These are phyloP conservation scores for Apostichopus parvimensis DNA, from an alignment of 35 echinoderm and acorn worm genomes.

Conservation along the genomic window DNA sequence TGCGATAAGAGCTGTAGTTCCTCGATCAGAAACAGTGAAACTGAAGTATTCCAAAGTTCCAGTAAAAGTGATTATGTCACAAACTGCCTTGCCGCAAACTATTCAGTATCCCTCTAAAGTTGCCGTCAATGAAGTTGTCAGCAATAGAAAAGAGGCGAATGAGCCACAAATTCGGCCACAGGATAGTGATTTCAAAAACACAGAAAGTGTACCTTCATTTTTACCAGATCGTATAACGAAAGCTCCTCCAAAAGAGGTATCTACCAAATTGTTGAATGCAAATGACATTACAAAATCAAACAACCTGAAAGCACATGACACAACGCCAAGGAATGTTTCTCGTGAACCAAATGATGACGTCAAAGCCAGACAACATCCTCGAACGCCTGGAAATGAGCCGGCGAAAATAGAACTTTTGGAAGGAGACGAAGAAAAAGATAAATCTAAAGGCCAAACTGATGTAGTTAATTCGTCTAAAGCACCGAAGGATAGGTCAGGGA, in stretches of 20 bases:
- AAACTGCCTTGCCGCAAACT: conserved; percentile 5
- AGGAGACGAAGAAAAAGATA: not conserved
- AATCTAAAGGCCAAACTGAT: not conserved
- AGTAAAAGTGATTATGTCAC: conserved; percentile 23
- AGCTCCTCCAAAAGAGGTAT: too few species aligned
- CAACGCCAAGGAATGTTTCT: not conserved
- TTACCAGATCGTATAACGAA: too few species aligned
- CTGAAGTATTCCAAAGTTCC: conserved; percentile 40
- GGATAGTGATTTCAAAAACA: not conserved
- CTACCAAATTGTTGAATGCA: not conserved
- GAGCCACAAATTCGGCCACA: not conserved
- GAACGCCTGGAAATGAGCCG: not conserved
- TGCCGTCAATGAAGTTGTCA: not conserved
- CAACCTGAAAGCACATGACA: not conserved
- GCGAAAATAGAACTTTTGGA: not conserved
- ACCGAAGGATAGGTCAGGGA: conserved; percentile 28
- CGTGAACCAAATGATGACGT: not conserved
- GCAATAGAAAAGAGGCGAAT: not conserved
- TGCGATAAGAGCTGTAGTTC: not conserved
- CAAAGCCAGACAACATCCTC: not conserved
- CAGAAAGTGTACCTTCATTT: too few species aligned
- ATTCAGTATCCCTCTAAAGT: conserved; percentile 26
- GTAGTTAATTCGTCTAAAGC: not conserved
- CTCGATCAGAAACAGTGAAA: not conserved
- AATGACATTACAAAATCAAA: not conserved